Conservation (phyloP, 2,113 vertebrate genomes). For the Notothenia rossii region DNA sequence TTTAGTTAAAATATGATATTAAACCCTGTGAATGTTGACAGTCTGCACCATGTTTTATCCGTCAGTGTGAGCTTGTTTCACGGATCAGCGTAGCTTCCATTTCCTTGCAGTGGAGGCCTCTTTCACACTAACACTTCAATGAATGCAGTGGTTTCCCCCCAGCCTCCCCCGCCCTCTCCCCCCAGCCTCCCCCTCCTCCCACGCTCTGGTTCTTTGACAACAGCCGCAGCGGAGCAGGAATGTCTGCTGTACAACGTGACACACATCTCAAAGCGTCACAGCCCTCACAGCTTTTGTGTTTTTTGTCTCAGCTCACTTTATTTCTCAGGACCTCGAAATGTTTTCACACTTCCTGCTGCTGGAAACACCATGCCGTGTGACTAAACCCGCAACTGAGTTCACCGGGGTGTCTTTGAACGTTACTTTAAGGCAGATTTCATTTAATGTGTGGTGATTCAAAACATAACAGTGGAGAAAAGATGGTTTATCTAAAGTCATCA, state of each 20-base stretch:
- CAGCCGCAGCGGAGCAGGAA: constrained; percentile 73
- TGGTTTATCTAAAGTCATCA: too few relatives aligned
- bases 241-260: constrained; percentile 76
- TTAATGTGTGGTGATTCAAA: too few relatives aligned
- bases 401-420: too few relatives aligned
- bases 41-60: neutral
- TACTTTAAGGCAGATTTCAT: too few relatives aligned
- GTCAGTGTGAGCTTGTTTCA: constrained; percentile 10
- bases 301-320: constrained; percentile 25
- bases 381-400: too few relatives aligned
- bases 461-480: too few relatives aligned
- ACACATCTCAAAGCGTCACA: constrained; percentile 68
- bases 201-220: constrained; percentile 69
- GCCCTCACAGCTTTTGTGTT: constrained; percentile 47
- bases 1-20: too few relatives aligned
- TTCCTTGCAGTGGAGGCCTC: constrained; percentile 36
- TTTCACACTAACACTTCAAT: constrained; percentile 45
- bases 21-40: neutral
- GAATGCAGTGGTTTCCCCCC: constrained; percentile 18
- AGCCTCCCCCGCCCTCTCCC: neutral
- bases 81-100: constrained; percentile 26
- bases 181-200: neutral
- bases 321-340: neutral
- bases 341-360: neutral
- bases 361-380: neutral